A percentile compares a stretch with the other conserved stretches of the same genome.
phyloP scores from a whole-genome alignment of 1,140 invertebrate genomes.

The Platorchestia sp. region DNA sequence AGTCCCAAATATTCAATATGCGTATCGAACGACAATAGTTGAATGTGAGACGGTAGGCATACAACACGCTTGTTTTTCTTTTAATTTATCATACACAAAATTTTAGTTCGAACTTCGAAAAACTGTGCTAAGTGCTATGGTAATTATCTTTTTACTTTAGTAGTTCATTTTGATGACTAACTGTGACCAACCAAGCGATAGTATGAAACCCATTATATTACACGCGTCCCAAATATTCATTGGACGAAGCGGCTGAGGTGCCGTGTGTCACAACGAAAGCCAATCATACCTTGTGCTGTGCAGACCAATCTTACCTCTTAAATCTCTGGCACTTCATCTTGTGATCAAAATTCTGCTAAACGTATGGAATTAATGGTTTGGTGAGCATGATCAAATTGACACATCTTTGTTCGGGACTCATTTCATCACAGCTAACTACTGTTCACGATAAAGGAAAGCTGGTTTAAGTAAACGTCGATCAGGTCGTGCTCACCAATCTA shows the following conservation, averaged over 20 bases:
- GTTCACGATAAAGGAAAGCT: neutral
- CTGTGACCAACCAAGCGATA: neutral
- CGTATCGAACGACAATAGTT: neutral
- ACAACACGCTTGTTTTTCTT: neutral
- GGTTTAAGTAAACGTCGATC: neutral
- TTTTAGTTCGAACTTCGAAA: neutral
- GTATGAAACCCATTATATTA: neutral
- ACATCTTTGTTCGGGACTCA: no score
- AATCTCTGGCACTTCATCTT: neutral
- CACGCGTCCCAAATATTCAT: neutral
- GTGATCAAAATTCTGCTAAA: neutral
- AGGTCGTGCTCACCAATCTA: neutral
- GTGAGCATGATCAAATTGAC: neutral
- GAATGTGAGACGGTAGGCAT: neutral
- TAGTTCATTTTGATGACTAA: neutral
- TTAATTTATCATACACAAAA: neutral
- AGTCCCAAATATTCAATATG: neutral
- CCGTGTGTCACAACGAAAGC: neutral
- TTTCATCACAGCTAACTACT: neutral
- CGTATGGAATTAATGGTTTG: neutral
- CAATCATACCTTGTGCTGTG: neutral
- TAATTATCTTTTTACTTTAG: neutral
- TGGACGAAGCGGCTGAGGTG: neutral
- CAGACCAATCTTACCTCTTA: neutral
- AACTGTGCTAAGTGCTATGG: neutral